Evolutionary conservation across 1,140 invertebrate species (phyloP).

Genomic region (Drosophila santomea): DNA sequence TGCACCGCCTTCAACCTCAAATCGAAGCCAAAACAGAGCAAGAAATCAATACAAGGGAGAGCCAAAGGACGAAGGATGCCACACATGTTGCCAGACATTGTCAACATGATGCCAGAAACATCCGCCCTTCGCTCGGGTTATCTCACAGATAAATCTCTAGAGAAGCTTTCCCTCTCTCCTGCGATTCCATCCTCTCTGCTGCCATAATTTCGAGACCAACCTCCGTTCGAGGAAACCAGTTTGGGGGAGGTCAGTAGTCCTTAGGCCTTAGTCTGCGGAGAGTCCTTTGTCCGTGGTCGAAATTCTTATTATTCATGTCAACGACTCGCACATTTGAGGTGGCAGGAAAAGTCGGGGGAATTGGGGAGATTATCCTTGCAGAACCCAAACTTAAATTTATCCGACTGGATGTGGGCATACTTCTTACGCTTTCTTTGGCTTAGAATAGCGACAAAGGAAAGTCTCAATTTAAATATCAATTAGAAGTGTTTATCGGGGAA

Average conservation of each 20-base stretch:
- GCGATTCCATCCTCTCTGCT: slow-evolving; percentile 18
- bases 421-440: slow-evolving; percentile 1
- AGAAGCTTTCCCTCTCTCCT: slow-evolving; percentile 34
- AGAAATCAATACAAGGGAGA: slow-evolving; percentile 48
- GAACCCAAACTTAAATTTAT: slow-evolving; percentile 44
- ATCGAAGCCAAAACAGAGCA: slow-evolving; percentile 39
- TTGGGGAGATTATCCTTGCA: not conserved
- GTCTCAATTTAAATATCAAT: slow-evolving; percentile 49
- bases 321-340: slow-evolving; percentile 33
- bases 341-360: not conserved
- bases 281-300: slow-evolving; percentile 24
- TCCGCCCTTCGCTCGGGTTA: not conserved
- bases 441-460: slow-evolving; percentile 20
- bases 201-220: slow-evolving; percentile 42
- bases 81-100: slow-evolving; percentile 32
- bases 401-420: not conserved
- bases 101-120: slow-evolving; percentile 31
- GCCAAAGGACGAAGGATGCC: slow-evolving; percentile 9
- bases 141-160: slow-evolving; percentile 21
- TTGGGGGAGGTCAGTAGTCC: slow-evolving; percentile 15
- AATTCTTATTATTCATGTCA: slow-evolving; percentile 53
- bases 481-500: slow-evolving; percentile 19
- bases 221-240: slow-evolving; percentile 16
- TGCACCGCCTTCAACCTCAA: slow-evolving; percentile 9
- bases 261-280: slow-evolving; percentile 23